These are phyloP conservation scores for Entomobrya multifasciata DNA, from an alignment of 2,888 invertebrate genomes.

Conservation along the genomic window DNA sequence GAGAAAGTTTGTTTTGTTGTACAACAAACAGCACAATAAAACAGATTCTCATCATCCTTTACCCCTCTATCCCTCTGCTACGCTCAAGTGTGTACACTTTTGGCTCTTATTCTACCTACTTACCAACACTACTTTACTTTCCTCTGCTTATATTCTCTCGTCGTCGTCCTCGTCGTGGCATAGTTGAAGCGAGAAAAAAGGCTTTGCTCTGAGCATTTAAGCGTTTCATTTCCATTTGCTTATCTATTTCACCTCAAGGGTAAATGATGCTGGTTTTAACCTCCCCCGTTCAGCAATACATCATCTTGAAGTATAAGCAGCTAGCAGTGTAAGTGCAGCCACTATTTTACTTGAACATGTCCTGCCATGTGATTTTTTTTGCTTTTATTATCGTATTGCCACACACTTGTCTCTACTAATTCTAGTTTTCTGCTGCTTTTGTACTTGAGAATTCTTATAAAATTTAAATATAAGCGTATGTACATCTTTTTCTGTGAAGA, in stretches of 20 bases:
- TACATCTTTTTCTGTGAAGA: neutral
- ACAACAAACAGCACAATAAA: neutral
- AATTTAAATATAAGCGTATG: neutral
- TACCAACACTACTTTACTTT: too few relatives aligned
- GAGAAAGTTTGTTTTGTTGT: conserved; percentile 14
- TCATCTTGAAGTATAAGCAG: neutral
- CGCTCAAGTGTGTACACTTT: too few relatives aligned
- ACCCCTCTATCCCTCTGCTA: too few relatives aligned
- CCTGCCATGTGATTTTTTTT: neutral
- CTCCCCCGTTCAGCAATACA: neutral
- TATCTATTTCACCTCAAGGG: conserved; percentile 54
- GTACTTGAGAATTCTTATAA: neutral
- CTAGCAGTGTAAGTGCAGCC: neutral
- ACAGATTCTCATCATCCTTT: too few relatives aligned
- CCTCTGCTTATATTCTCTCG: neutral
- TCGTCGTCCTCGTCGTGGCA: neutral
- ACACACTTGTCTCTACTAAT: neutral
- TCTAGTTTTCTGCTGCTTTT: neutral
- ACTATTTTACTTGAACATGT: neutral
- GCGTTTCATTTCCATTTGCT: conserved; percentile 53
- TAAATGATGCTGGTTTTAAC: conserved; percentile 35
- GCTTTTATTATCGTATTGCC: conserved; percentile 18
- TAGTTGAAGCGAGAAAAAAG: conserved; percentile 28
- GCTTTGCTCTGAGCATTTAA: conserved; percentile 41
- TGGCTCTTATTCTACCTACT: too few relatives aligned